phyloP scores from a whole-genome alignment of 2,113 vertebrate species.

The Lycaon pictus region DNA sequence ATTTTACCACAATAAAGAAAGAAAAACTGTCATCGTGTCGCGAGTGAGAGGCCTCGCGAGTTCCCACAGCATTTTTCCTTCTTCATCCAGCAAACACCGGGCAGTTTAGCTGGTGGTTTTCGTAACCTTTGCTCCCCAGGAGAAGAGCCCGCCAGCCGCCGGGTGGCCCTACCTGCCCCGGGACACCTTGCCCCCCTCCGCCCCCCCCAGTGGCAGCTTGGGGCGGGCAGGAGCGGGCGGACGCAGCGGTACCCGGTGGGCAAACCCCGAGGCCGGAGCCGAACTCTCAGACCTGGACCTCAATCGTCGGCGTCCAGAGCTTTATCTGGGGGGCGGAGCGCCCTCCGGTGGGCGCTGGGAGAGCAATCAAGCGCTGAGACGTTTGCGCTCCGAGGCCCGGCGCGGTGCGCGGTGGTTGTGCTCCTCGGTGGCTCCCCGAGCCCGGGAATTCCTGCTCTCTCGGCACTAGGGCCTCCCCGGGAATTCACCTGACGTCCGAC shows the following conservation, averaged over 20 bases:
- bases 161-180: background rate
- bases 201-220: background rate
- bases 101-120: background rate
- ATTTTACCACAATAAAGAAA: background rate
- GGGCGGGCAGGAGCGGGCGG: background rate
- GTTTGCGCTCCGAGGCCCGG: background rate
- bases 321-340: background rate
- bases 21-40: background rate
- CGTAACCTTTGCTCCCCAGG: background rate
- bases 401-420: background rate
- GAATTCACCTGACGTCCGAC: background rate
- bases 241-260: too few species aligned
- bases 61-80: background rate
- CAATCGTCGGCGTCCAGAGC: background rate
- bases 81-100: background rate
- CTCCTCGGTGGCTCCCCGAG: background rate
- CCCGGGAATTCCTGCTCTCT: background rate
- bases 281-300: background rate
- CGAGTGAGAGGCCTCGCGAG: background rate
- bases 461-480: background rate
- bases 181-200: background rate
- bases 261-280: background rate
- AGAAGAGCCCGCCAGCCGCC: background rate
- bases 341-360: background rate
- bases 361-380: background rate